Base-by-base conservation (phyloP, 2,113 vertebrate genomes). In the Syngnathus floridae region DNA sequence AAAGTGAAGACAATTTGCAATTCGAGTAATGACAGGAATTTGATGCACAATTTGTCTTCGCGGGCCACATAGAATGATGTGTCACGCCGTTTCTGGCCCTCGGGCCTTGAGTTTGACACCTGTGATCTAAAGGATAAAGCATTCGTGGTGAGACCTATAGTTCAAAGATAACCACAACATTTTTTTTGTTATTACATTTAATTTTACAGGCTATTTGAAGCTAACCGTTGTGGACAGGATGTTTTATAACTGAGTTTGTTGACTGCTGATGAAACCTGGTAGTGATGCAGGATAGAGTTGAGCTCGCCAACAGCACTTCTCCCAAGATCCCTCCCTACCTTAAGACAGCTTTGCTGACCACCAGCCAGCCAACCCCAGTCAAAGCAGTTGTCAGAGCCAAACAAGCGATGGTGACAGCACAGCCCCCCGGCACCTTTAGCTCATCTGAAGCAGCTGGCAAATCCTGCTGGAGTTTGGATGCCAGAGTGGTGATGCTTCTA, bases 401-500 rank as follows among this genome's bases (percentile, higher is more conserved):
- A 36, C 74, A 55, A 64, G 69, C 41, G 41, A 72, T 78, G 82
- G 82, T 77, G 31, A 82, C 84, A 0, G 77, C 77, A 5, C 69
- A 31, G 37, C 73, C 74, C 5, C 66, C 70, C 38, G 61, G 56
- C 54, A 57, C 54, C 65, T 90, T 87, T 64, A 43, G 66, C 58
- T 72, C 83, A 8, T 61, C 72, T 0, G 66, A 72, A 65, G 2
- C 38, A 62, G 37, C 64, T 10, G 79, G 78, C 7, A 79, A 63
- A 40, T 45, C 63, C 1, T 87, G 87, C 72, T 83, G 78, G 81
- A 81, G 51, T 64, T 55, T 85, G 36, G 86, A 89, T 19, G 26
- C 80, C 46, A 80, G 73, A 41, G 66, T 89, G 59, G 78, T 68
- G 0, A 40, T 90, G 22, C 31, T 89, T 14, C 75, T 91, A 67